Base-by-base conservation (phyloP, 1,140 invertebrate genomes). In the Cephus cinctus region DNA sequence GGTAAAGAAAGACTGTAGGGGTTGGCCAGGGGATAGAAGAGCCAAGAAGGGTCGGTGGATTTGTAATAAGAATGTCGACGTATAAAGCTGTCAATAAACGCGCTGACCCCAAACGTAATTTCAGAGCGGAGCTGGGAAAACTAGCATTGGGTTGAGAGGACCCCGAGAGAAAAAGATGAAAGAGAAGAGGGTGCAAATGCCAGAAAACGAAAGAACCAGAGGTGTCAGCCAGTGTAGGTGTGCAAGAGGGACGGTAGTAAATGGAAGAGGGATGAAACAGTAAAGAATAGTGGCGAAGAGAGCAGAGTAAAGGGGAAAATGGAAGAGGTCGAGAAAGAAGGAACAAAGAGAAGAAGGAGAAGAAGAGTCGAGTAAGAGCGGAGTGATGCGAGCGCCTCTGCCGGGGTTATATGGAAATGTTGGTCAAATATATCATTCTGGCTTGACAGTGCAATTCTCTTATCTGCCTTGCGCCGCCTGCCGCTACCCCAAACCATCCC, bases 391-490 rank as follows among this genome's bases (percentile, higher is more conserved):
- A 42, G 31, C 42, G 52, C 53, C 46, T 49, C 44, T 43, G 54
- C 51, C 46, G 47, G 46, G 54, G 57, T 48, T 52, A 50, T 48
- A 52, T 50, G 76, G 75, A 85, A 85, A 88, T 87, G 87, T 85
- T 86, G 85, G 84, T 85, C 85, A 87, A 87, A 88, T 88, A 88
- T 87, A 87, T 87, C 86, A 88, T 87, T 85, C 84, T 75, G 82
- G 82, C 82, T 83, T 87, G 86, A 87, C 86, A 87, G 85, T 85
- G 83, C 86, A 87, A 88, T 88, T 88, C 86, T 86, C 86, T 87
- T 30, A 30, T 12, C 9, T 11, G 11, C 27, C 67, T 71, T 57
- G 68, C 69, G 63, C 67, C 61, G 65, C 64, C 31, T 43, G 57
- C 53, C 52, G 43, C 25, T 58, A 61, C 58, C 61, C 67, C 66